A percentile compares a stretch with the other conserved stretches of the same genome.
These are phyloP conservation scores for Syrista parreyssii DNA, from an alignment of 2,888 invertebrate genomes.

Conservation along the genomic window DNA sequence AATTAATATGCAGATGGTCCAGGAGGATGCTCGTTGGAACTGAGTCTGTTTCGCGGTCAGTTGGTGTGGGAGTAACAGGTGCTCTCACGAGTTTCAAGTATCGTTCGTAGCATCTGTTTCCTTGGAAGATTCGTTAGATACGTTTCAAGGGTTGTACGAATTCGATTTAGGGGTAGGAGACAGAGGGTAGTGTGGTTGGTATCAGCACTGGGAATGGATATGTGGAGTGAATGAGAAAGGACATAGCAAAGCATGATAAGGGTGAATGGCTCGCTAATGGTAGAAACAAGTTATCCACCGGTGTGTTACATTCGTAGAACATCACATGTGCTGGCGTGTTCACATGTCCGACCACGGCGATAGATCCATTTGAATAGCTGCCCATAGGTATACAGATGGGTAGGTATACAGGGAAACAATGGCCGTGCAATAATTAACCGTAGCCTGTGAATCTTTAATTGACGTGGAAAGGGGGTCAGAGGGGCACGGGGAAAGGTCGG, in stretches of 20 bases:
- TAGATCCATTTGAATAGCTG: neutral
- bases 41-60: neutral
- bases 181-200: neutral
- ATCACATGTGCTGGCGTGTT: neutral
- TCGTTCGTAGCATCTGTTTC: neutral
- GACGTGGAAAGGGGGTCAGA: neutral
- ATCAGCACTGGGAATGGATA: neutral
- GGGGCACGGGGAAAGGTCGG: too few relatives aligned
- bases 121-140: neutral
- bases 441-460: neutral
- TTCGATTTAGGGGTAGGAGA: neutral
- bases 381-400: neutral
- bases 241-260: neutral
- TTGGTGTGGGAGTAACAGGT: slow-evolving; percentile 51
- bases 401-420: neutral
- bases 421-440: neutral
- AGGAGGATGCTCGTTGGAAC: neutral
- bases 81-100: slow-evolving; percentile 22
- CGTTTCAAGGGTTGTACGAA: neutral
- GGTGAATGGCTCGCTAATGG: neutral
- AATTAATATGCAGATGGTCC: neutral
- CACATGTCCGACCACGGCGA: neutral
- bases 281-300: neutral
- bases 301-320: neutral
- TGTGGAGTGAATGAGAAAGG: neutral